Percentiles rank a stretch among this genome's conserved stretches.
These are phyloP conservation scores for Strigops habroptila DNA, from an alignment of 2,113 vertebrate genomes.

Conservation along the genomic window DNA sequence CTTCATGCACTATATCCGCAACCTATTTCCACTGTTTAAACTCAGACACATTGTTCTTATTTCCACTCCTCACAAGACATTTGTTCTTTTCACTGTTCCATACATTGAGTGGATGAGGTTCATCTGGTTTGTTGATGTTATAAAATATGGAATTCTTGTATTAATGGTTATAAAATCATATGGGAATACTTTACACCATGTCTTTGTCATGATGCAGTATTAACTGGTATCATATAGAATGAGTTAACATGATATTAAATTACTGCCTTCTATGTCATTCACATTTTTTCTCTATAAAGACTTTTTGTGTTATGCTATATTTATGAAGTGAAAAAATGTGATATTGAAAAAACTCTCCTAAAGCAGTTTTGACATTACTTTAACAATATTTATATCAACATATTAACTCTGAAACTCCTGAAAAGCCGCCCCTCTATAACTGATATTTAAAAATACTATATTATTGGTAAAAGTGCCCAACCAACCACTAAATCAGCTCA, in stretches of 20 bases:
- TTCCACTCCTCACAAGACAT: constrained; percentile 74
- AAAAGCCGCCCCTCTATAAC: not conserved
- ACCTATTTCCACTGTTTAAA: constrained; percentile 71
- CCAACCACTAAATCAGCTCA: not conserved
- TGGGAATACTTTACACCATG: constrained; percentile 78
- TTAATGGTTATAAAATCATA: constrained; percentile 73
- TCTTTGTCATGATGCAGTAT: constrained; percentile 67
- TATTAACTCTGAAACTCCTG: not conserved
- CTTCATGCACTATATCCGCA: constrained; percentile 44
- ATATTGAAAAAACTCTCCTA: not conserved
- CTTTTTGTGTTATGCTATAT: constrained; percentile 53
- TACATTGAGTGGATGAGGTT: constrained; percentile 62
- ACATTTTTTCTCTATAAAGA: constrained; percentile 46
- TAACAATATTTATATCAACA: constrained; percentile 8
- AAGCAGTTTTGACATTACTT: constrained; percentile 25
- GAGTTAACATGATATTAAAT: constrained; percentile 81
- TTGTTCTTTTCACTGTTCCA: constrained; percentile 73
- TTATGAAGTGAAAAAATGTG: constrained; percentile 46
- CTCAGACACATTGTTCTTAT: constrained; percentile 76
- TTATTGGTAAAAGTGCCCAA: not conserved
- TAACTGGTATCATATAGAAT: constrained; percentile 69
- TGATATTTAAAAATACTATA: not conserved
- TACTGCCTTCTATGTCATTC: constrained; percentile 71
- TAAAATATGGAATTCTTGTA: constrained; percentile 76
- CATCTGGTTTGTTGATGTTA: constrained; percentile 77